Conservation (phyloP, 2,797 vertebrate species). For the Pithecia hirsuta region DNA sequence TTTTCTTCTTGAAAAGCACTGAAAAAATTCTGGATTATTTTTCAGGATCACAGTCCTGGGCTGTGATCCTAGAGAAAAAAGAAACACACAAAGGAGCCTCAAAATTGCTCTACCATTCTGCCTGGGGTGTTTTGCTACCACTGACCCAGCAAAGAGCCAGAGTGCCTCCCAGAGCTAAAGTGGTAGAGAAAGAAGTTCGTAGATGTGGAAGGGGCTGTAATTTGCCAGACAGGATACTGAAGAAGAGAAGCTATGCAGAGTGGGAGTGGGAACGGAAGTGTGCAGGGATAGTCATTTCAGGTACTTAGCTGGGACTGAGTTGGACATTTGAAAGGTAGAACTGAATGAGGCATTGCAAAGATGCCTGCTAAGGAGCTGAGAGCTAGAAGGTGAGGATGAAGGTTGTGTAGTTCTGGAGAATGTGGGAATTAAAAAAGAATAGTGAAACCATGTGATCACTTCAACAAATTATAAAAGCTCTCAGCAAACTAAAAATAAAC, state of each 20-base stretch:
- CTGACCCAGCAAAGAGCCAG: background rate
- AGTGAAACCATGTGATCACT: background rate
- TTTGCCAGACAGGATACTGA: background rate
- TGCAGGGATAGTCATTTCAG: background rate
- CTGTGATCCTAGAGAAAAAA: background rate
- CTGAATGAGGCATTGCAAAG: background rate
- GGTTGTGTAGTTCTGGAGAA: background rate
- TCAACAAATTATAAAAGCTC: background rate
- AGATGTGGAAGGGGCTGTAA: background rate
- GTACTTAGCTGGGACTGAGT: background rate
- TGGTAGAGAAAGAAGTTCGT: background rate
- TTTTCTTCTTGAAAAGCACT: background rate
- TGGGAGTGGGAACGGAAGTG: background rate
- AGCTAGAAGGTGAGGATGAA: background rate
- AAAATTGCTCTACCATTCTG: background rate
- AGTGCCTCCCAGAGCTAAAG: background rate
- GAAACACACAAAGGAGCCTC: background rate
- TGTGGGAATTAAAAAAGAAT: background rate
- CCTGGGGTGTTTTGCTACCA: background rate
- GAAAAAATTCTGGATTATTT: background rate
- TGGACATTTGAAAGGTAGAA: background rate
- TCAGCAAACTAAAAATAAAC: background rate
- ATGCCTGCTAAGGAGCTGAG: too few species aligned
- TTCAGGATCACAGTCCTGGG: background rate
- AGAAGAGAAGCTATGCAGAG: background rate